Conservation (phyloP, 2,797 vertebrate genomes). For the Dicrostonyx torquatus region DNA sequence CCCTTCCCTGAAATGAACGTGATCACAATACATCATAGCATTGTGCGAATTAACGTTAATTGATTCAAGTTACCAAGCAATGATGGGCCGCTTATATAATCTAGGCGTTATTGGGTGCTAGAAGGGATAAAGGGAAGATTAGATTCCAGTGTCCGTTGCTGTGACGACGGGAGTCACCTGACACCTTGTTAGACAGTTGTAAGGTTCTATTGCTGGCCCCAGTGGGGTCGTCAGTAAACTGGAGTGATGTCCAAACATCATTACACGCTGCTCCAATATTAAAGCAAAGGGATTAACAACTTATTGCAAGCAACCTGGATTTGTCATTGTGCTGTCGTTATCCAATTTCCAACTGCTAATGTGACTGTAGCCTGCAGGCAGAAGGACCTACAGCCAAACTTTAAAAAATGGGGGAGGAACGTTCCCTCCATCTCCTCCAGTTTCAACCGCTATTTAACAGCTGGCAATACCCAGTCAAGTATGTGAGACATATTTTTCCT, state of each 20-base stretch:
- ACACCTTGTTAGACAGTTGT: constrained; percentile 90
- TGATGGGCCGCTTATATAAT: constrained; percentile 91
- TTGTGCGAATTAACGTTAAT: constrained; percentile 95
- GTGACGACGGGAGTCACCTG: constrained; percentile 92
- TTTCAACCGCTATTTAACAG: constrained; percentile 78
- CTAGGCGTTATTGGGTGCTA: constrained; percentile 94
- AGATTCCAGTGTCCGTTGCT: constrained; percentile 93
- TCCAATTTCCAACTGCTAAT: constrained; percentile 97
- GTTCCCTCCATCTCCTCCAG: constrained; percentile 65
- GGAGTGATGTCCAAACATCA: constrained; percentile 95
- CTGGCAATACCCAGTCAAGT: constrained; percentile 52
- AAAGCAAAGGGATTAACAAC: constrained; percentile 98
- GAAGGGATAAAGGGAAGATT: constrained; percentile 94
- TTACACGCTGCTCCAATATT: constrained; percentile 96
- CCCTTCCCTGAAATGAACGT: constrained; percentile 89
- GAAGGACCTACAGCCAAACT: constrained; percentile 87
- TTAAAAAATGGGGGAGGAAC: constrained; percentile 79
- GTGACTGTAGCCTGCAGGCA: constrained; percentile 88
- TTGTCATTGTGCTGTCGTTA: constrained; percentile 99
- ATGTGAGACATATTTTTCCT: constrained; percentile 76
- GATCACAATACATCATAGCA: constrained; percentile 92
- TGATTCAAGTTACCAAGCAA: constrained; percentile 95
- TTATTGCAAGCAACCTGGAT: constrained; percentile 99
- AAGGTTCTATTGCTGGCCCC: constrained; percentile 90
- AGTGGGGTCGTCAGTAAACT: constrained; percentile 93